Evolutionary conservation across 2,797 vertebrate genomes (phyloP).

Genomic region (Setipinna tenuifilis): DNA sequence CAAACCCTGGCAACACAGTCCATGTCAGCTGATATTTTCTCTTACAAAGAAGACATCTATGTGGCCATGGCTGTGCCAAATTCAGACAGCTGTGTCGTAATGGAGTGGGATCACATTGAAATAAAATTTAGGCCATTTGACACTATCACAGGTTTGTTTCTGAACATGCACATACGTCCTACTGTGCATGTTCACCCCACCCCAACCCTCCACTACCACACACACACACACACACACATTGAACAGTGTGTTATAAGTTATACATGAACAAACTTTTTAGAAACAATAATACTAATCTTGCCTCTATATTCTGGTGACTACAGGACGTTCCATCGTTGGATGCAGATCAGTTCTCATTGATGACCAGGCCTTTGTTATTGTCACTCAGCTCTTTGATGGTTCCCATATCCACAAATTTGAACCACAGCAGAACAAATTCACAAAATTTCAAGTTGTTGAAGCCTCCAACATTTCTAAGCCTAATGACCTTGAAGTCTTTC

Average conservation of each 20-base stretch:
- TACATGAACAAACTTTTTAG: neutral
- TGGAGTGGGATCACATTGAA: conserved; percentile 99
- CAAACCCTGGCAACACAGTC: conserved; percentile 93
- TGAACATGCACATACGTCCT: neutral
- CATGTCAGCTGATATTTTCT: conserved; percentile 93
- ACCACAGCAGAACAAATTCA: conserved; percentile 91
- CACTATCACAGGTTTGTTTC: conserved; percentile 92
- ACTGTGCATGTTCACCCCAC: neutral
- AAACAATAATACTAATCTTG: neutral
- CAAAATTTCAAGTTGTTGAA: conserved; percentile 94
- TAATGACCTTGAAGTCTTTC: conserved; percentile 94
- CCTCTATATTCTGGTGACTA: conserved; percentile 33
- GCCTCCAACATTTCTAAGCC: conserved; percentile 97
- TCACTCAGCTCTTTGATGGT: conserved; percentile 94
- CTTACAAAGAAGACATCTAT: conserved; percentile 93
- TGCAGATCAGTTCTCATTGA: conserved; percentile 92
- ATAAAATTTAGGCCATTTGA: conserved; percentile 96
- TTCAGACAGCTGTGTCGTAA: conserved; percentile 94
- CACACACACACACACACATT: too few species aligned
- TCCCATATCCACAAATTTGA: conserved; percentile 96
- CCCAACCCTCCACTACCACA: too few species aligned
- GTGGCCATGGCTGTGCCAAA: conserved; percentile 93
- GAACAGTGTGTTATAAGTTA: too few species aligned
- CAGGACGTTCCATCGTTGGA: conserved; percentile 95
- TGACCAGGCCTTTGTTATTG: conserved; percentile 89